Percentiles rank a stretch among this genome's conserved stretches.
These are phyloP conservation scores for Scomber japonicus DNA, from an alignment of 2,113 vertebrate genomes.

Conservation along the genomic window DNA sequence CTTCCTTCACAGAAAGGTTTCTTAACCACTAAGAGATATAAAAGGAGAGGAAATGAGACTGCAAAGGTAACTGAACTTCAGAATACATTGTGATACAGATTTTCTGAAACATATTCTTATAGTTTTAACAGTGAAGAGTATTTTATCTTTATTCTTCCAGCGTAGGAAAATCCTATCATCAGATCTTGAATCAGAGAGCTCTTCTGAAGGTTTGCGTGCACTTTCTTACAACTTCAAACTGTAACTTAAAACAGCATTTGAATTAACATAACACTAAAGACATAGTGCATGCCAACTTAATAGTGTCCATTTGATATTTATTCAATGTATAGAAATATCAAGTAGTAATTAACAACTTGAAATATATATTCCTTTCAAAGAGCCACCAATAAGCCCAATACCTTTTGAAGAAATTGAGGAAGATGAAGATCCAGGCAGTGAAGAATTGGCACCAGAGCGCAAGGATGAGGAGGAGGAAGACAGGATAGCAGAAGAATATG, in stretches of 20 bases:
- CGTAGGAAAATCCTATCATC: not conserved
- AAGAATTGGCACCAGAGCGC: not conserved
- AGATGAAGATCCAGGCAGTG: not conserved
- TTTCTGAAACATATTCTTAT: not conserved
- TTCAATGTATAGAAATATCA: too few relatives aligned
- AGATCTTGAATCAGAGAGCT: not conserved
- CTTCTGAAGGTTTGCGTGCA: constrained; percentile 31
- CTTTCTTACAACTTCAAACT: not conserved
- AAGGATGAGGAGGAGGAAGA: constrained; percentile 1
- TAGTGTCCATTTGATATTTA: not conserved
- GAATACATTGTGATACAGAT: not conserved
- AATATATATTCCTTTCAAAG: not conserved
- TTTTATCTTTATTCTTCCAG: not conserved
- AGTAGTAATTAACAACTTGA: not conserved
- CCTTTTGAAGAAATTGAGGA: not conserved
- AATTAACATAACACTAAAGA: not conserved
- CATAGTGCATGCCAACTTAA: not conserved
- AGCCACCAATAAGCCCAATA: not conserved
- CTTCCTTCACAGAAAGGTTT: not conserved
- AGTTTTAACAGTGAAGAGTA: not conserved
- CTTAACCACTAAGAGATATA: constrained; percentile 1
- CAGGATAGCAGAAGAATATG: not conserved
- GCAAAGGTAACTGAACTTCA: constrained; percentile 9
- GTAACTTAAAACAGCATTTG: not conserved
- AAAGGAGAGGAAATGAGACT: fast-evolving